Evolutionary conservation across 1,140 invertebrate species (phyloP), one percentile per base, ranked within the genome.

Genomic region (Rhizoglyphus robini): DNA sequence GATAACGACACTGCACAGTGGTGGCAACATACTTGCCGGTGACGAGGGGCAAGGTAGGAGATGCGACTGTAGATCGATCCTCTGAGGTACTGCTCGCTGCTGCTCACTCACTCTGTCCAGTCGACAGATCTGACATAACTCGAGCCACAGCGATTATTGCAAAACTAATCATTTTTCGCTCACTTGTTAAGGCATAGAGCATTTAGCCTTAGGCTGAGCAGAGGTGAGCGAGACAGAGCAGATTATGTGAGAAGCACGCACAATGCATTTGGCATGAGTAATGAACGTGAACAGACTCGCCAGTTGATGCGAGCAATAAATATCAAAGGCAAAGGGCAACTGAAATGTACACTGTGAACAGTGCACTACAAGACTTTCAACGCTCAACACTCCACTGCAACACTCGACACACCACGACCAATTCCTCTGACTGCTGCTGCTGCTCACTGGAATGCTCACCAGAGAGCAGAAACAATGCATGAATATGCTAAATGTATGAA

Each of bases 401-500:
- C n/a, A n/a, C n/a, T n/a, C n/a, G n/a, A n/a, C n/a, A n/a, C n/a
- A n/a, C n/a, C n/a, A n/a, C n/a, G n/a, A 23, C 41, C 41, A 46
- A 46, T 46, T 46, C 41, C 41, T 46, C 41, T 15, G n/a, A n/a
- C n/a, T n/a, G n/a, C n/a, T n/a, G n/a, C n/a, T n/a, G n/a, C n/a
- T n/a, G n/a, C n/a, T n/a, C 13, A 13, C 13, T 13, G 54, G 25
- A 25, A 58, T 58, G 54, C 54, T 15, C 54, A 27, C n/a, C n/a
- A n/a, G n/a, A n/a, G n/a, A n/a, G n/a, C n/a, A n/a, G 59, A 2
- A 61, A 61, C 31, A 61, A 29, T 61, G 25, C 25, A 34, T 34
- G 59, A 34, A 61, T 61, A 47, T 61, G 59, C 59, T 47, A 61
- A 46, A 46, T 46, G 59, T 46, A 47, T 61, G 59, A 61, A 47